Evolutionary conservation across 2,113 vertebrate genomes (phyloP).

Genomic region (Dolichallabes microphthalmus): DNA sequence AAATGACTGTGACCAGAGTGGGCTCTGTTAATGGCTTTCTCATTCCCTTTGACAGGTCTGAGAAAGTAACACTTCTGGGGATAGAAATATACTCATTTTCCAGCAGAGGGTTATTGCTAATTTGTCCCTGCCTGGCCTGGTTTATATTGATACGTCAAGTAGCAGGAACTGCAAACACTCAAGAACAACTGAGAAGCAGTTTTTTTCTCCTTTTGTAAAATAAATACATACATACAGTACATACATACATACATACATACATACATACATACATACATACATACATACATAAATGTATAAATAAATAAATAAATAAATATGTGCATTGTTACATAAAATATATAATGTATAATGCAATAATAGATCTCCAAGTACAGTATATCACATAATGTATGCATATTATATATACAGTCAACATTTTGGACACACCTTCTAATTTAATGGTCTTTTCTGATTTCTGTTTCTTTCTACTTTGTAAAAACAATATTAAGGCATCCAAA

Average conservation of each 20-base stretch:
- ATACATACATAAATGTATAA: too few relatives aligned
- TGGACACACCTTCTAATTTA: too few relatives aligned
- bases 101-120: slow-evolving; percentile 28
- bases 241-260: too few relatives aligned
- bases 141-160: slow-evolving; percentile 12
- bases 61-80: slow-evolving; percentile 32
- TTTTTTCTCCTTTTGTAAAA: background rate
- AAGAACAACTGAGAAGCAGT: background rate
- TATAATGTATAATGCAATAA: background rate
- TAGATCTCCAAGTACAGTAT: background rate
- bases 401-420: background rate
- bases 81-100: slow-evolving; percentile 38
- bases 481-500: too few relatives aligned
- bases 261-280: too few relatives aligned
- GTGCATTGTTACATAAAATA: background rate
- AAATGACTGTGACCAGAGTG: slow-evolving; percentile 44
- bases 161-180: slow-evolving; percentile 2
- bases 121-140: slow-evolving; percentile 18
- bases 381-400: background rate
- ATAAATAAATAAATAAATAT: too few relatives aligned
- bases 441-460: too few relatives aligned
- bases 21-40: slow-evolving; percentile 38
- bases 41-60: slow-evolving; percentile 32
- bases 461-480: too few relatives aligned
- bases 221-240: too few relatives aligned